These are phyloP conservation scores for Tauraco erythrolophus DNA, from an alignment of 2,113 vertebrate genomes.

Conservation along the genomic window DNA sequence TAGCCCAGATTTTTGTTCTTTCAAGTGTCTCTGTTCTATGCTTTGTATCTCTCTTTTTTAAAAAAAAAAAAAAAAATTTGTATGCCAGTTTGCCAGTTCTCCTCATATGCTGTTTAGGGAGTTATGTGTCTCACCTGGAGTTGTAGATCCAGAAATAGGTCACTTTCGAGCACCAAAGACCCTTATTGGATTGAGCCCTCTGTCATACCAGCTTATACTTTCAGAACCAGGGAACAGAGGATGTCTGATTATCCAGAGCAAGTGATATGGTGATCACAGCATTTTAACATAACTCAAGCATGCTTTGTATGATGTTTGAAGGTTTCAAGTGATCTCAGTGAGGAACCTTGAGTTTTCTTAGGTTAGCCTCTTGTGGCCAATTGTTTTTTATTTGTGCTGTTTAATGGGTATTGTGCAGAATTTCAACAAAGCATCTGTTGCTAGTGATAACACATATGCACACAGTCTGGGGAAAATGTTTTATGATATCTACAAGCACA, in stretches of 20 bases:
- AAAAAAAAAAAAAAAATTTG: too few species aligned
- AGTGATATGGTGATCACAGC: background rate
- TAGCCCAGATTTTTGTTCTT: background rate
- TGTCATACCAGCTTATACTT: background rate
- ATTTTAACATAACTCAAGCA: background rate
- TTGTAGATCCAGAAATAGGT: background rate
- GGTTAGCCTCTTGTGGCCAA: background rate
- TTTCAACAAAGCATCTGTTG: background rate
- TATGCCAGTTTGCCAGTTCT: background rate
- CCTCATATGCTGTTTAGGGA: background rate
- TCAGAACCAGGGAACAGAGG: background rate
- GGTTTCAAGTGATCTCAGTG: background rate
- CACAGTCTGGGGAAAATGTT: background rate
- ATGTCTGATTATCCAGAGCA: background rate
- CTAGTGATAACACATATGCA: background rate
- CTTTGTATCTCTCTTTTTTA: background rate
- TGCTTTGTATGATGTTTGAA: background rate
- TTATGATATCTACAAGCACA: background rate
- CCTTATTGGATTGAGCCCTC: background rate
- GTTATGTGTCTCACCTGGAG: rapidly evolving
- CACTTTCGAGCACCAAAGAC: background rate
- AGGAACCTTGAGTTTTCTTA: background rate
- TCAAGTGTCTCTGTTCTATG: background rate
- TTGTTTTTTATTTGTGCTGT: background rate
- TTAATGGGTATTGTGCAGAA: background rate